Base-by-base conservation (phyloP, 2,888 invertebrate genomes). In the Leptopilina myrica region DNA sequence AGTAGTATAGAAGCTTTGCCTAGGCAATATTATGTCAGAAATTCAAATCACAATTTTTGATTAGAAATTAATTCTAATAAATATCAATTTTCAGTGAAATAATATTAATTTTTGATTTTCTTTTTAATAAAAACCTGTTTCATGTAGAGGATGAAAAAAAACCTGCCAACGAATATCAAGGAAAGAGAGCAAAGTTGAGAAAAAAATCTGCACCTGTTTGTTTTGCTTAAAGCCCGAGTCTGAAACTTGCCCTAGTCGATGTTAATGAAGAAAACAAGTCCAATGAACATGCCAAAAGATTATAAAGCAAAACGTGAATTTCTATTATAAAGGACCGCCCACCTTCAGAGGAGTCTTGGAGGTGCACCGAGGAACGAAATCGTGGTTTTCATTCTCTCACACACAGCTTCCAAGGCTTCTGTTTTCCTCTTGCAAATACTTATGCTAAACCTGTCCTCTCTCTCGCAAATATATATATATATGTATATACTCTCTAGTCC, bases 271-370 rank as follows among this genome's bases (percentile, higher is more conserved):
- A 79, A 79, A 81, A 65, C 67, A 78, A 75, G 62, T 65, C 78
- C 65, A 79, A 80, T 78, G 62, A 77, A 76, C 40, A 73, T 46
- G 59, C 77, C 46, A 78, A 62, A 80, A 79, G 43, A 53, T 78
- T 80, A 83, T 80, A 82, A 81, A 79, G 79, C 78, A 79, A 64
- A 81, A 77, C 76, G 78, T 46, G 75, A 76, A 79, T 80, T 73
- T 73, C 33, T 69, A 69, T 69, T 59, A 49, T 66, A 69, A 56
- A 56, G 12, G 64, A 75, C 64, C 14, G 49, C 43, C 76, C 67
- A 67, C 67, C 67, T 67, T 14, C 53, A 56, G n/a, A 12, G 66
- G 12, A n/a, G 65, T 73, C 26, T 59, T 65, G n/a, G 53, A 64
- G 78, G 78, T 78, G 69, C 40, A 73, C 64, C 76, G 67, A 64